Evolutionary conservation across 1,140 invertebrate species (phyloP).

Genomic region (Bombus huntii): DNA sequence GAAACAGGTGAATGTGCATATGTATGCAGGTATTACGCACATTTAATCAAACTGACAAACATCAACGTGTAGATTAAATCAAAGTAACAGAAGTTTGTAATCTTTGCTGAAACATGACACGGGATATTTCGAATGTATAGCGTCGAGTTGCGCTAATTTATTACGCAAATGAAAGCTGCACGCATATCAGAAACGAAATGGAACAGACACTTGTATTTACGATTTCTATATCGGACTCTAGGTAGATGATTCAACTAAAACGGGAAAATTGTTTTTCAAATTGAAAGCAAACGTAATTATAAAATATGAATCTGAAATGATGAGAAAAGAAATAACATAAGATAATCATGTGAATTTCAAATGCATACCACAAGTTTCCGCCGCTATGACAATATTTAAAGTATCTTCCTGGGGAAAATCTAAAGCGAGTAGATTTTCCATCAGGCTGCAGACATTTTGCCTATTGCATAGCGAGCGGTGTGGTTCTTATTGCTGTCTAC

Average conservation of each 20-base stretch:
- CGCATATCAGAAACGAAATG: not conserved
- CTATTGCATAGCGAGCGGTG: not conserved
- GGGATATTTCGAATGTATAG: not conserved
- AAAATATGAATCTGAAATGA: not conserved
- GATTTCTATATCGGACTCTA: no score
- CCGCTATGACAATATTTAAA: no score
- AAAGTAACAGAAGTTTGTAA: not conserved
- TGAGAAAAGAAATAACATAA: no score
- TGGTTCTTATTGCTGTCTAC: not conserved
- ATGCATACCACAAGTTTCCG: no score
- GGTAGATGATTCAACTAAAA: not conserved
- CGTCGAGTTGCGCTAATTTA: not conserved
- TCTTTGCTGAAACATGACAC: not conserved
- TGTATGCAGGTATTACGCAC: not conserved
- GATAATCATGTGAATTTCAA: no score
- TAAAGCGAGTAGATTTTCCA: not conserved
- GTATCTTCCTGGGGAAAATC: not conserved
- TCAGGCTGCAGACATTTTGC: not conserved
- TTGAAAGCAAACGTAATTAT: not conserved
- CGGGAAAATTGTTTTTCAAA: not conserved
- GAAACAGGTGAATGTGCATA: not conserved
- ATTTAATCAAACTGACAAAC: not conserved
- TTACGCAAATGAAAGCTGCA: slow-evolving; percentile 3
- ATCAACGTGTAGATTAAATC: not conserved
- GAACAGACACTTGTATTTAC: not conserved